A percentile compares a stretch with the other conserved stretches of the same genome.
Conservation (phyloP, 2,888 invertebrate species). For the Epinotia bilunana region DNA sequence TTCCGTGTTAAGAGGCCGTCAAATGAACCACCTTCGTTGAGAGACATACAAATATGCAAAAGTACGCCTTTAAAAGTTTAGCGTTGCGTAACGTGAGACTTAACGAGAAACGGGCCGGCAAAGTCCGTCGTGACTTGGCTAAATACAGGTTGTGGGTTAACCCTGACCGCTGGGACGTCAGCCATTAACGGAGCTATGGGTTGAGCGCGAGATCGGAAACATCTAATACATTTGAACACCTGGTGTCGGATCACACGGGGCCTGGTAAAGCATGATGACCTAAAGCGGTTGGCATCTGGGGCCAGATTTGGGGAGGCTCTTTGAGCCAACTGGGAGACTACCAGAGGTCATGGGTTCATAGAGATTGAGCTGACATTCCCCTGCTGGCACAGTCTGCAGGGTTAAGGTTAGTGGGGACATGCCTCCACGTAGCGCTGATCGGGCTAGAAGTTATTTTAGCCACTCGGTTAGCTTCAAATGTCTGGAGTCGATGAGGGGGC, state of each 20-base stretch:
- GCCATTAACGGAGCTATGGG: not conserved
- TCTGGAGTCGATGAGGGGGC: not conserved
- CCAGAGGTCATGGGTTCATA: not conserved
- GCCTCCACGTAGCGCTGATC: conserved; percentile 1
- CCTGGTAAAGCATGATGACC: too few relatives aligned
- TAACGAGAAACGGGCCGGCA: not conserved
- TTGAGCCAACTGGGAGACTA: too few relatives aligned
- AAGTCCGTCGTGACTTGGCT: too few relatives aligned
- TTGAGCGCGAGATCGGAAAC: not conserved
- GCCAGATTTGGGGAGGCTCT: too few relatives aligned
- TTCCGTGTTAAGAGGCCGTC: not conserved
- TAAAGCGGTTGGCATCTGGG: too few relatives aligned
- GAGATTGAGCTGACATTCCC: conserved; percentile 3
- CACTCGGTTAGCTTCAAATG: conserved; percentile 3
- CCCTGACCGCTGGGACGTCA: conserved; percentile 2
- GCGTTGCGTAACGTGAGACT: not conserved
- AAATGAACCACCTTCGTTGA: conserved; percentile 13
- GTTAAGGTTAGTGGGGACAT: not conserved
- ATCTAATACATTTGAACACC: not conserved
- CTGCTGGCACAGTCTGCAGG: conserved; percentile 14
- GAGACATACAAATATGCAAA: conserved; percentile 12
- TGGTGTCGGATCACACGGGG: not conserved
- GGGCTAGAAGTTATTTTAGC: conserved; percentile 3
- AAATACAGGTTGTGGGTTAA: not conserved
- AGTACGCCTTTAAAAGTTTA: not conserved